phyloP scores from a whole-genome alignment of 2,888 invertebrate genomes.

The Lapara coniferarum region DNA sequence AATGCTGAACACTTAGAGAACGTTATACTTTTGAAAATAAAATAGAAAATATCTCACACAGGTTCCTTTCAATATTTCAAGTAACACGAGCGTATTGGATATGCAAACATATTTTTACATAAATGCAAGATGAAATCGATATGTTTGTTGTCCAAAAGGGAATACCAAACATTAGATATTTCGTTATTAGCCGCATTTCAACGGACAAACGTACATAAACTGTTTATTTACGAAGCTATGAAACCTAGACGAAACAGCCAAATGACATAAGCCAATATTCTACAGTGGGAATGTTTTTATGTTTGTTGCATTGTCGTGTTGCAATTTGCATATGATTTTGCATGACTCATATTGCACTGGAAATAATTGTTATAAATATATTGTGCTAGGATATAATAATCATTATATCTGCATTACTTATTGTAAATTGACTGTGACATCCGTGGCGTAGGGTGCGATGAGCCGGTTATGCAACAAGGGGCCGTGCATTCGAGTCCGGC shows the following conservation, averaged over 20 bases:
- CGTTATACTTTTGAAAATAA: too few relatives aligned
- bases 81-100: too few relatives aligned
- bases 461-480: too few relatives aligned
- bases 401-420: background rate
- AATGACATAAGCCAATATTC: constrained; percentile 10
- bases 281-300: constrained; percentile 17
- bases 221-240: constrained; percentile 10
- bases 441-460: too few relatives aligned
- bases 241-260: constrained; percentile 3
- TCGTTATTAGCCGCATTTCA: constrained; percentile 15
- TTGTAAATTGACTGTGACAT: background rate
- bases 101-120: too few relatives aligned
- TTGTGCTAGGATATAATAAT: too few relatives aligned
- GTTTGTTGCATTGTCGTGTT: constrained; percentile 11
- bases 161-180: constrained; percentile 6
- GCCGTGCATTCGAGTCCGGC: too few relatives aligned
- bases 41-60: too few relatives aligned
- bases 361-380: background rate
- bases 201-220: background rate
- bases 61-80: too few relatives aligned
- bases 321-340: constrained; percentile 23
- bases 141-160: background rate
- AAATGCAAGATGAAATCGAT: too few relatives aligned
- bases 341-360: background rate
- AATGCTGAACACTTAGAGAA: too few relatives aligned